Percentiles rank a stretch among this genome's conserved stretches.
phyloP scores from a whole-genome alignment of 2,797 vertebrate species.

The Arrhamphus sclerolepis region DNA sequence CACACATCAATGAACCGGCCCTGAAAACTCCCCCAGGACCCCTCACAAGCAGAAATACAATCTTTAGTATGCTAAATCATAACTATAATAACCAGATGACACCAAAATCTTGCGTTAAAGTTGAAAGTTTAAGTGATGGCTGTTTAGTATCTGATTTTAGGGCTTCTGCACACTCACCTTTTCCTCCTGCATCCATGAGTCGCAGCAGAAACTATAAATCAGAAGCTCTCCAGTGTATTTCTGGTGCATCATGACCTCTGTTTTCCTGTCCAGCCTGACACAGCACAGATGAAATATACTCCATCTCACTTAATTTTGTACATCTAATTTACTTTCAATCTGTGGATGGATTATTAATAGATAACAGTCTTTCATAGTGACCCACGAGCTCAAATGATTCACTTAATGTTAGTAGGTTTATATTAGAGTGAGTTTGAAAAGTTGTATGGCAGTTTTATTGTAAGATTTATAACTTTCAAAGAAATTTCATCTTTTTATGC shows the following conservation, averaged over 20 bases:
- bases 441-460: neutral
- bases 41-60: too few relatives aligned
- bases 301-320: conserved; percentile 6
- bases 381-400: too few relatives aligned
- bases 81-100: too few relatives aligned
- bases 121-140: neutral
- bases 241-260: neutral
- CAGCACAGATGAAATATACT: conserved; percentile 9
- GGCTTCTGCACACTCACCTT: neutral
- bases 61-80: too few relatives aligned
- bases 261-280: neutral
- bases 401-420: too few relatives aligned
- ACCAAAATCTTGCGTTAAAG: too few relatives aligned
- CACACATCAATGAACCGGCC: too few relatives aligned
- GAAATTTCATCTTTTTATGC: too few relatives aligned
- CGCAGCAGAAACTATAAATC: conserved; percentile 16
- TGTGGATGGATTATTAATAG: neutral
- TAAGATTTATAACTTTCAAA: neutral
- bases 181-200: neutral
- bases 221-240: neutral
- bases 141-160: conserved; percentile 7
- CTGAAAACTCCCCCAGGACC: too few relatives aligned
- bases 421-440: neutral
- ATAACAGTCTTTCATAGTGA: too few relatives aligned
- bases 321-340: neutral